A percentile compares a stretch with the other conserved stretches of the same genome.
Conservation (phyloP, 2,797 vertebrate species). For the Pipistrellus kuhlii region DNA sequence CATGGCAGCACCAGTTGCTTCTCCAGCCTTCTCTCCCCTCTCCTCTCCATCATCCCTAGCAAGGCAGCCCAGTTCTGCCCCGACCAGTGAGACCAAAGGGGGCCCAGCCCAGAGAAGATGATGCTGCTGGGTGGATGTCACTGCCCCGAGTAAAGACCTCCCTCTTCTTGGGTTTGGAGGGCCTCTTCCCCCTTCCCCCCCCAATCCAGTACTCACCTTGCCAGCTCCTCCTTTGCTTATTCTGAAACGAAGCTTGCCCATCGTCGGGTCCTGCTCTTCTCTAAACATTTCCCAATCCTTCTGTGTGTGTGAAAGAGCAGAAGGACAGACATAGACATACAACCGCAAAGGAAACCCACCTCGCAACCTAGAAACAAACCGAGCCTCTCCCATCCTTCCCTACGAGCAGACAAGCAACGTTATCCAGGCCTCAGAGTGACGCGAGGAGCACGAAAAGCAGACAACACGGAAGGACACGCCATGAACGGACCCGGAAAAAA, state of each 20-base stretch:
- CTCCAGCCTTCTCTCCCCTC: background rate
- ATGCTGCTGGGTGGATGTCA: background rate
- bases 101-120: background rate
- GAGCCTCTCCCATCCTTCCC: background rate
- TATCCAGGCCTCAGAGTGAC: background rate
- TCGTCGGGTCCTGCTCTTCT: background rate
- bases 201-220: background rate
- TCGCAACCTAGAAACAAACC: background rate
- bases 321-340: background rate
- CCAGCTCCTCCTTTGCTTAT: background rate
- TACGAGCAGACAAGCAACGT: background rate
- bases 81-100: background rate
- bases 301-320: slow-evolving; percentile 1
- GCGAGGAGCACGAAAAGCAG: background rate
- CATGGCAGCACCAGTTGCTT: background rate
- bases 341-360: background rate
- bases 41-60: background rate
- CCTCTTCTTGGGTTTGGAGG: background rate
- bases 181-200: background rate
- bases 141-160: background rate
- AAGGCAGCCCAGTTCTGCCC: background rate
- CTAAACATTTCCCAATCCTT: background rate
- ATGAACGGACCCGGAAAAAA: background rate
- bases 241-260: background rate
- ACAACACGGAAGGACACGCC: background rate